phyloP scores from a whole-genome alignment of 2,113 vertebrate genomes.

The Helogale parvula region DNA sequence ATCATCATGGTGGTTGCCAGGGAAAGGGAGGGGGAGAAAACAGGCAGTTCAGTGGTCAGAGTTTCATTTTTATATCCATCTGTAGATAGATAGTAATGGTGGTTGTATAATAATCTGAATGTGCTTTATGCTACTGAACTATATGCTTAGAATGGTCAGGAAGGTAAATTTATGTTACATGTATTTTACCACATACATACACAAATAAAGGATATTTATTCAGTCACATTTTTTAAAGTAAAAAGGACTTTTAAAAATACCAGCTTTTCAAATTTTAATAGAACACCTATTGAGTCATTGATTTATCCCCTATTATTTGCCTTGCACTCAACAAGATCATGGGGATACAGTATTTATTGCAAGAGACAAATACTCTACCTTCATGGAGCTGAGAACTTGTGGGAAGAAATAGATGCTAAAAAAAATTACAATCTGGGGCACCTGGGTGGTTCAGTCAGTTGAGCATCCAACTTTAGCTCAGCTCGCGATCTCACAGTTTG shows the following conservation, averaged over 20 bases:
- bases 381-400: not conserved
- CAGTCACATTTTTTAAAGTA: not conserved
- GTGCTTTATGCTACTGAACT: not conserved
- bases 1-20: not conserved
- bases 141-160: not conserved
- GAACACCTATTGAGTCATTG: not conserved
- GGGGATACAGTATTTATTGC: not conserved
- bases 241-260: not conserved
- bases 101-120: not conserved
- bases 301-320: not conserved
- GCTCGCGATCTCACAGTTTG: not conserved
- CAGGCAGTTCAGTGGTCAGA: not conserved
- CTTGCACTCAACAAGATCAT: not conserved
- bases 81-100: not conserved
- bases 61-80: not conserved
- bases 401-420: not conserved
- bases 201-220: not conserved
- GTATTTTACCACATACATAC: not conserved
- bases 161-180: not conserved
- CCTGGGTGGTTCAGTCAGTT: not conserved
- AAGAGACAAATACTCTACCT: not conserved
- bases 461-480: not conserved
- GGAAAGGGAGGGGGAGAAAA: not conserved
- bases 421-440: not conserved
- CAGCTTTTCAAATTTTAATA: conserved; percentile 23